phyloP scores from a whole-genome alignment of 2,797 vertebrate species.

The Gymnothorax javanicus region DNA sequence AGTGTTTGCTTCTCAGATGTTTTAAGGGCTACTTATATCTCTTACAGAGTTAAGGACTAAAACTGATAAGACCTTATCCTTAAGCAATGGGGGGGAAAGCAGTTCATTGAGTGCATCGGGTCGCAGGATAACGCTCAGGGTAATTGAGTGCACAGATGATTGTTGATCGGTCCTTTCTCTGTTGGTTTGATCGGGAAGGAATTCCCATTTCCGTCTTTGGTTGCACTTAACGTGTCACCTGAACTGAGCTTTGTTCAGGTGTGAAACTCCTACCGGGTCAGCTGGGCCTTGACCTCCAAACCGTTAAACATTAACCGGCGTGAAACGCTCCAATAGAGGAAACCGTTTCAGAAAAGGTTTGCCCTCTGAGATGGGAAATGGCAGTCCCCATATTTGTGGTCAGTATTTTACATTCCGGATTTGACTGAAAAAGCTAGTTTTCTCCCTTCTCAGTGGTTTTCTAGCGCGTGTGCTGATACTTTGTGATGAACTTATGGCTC shows the following conservation, averaged over 20 bases:
- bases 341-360: conserved; percentile 39
- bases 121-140: no score
- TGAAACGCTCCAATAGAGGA: conserved; percentile 40
- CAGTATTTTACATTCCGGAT: conserved; percentile 34
- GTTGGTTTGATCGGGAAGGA: not conserved
- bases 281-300: conserved; percentile 39
- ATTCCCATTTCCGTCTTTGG: not conserved
- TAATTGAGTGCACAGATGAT: no score
- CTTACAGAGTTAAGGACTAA: no score
- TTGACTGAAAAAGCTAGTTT: conserved; percentile 36
- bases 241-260: not conserved
- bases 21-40: no score
- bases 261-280: not conserved
- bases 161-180: not conserved
- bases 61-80: no score
- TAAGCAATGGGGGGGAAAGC: no score
- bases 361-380: conserved; percentile 38
- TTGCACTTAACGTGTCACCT: no score
- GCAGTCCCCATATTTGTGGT: conserved; percentile 39
- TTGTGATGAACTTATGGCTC: no score
- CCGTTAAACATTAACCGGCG: conserved; percentile 37
- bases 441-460: no score
- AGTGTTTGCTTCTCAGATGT: no score
- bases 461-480: no score
- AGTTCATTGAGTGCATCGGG: no score